Conservation (phyloP, 2,797 vertebrate species). For the Acrocephalus scirpaceus region DNA sequence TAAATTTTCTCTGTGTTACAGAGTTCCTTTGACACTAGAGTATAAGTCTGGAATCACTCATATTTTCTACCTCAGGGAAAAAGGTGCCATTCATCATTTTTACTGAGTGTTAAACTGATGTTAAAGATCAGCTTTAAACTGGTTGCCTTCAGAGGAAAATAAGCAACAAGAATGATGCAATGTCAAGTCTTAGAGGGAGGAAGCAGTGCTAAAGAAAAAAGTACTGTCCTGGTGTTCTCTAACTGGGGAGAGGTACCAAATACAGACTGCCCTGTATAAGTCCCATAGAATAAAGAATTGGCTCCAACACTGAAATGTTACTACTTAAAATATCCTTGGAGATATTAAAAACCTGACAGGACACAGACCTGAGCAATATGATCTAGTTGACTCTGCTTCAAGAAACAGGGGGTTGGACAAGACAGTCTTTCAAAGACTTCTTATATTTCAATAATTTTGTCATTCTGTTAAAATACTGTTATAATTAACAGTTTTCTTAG, state of each 20-base stretch:
- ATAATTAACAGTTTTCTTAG: neutral
- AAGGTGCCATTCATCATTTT: neutral
- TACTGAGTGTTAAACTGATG: neutral
- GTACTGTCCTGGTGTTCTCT: neutral
- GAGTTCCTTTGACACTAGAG: neutral
- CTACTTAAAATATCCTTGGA: neutral
- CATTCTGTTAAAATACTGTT: neutral
- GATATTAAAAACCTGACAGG: neutral
- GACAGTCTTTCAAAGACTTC: neutral
- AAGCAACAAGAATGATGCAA: neutral
- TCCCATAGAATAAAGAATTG: neutral
- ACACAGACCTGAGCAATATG: neutral
- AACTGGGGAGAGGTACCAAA: neutral
- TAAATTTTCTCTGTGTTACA: neutral
- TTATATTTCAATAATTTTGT: neutral
- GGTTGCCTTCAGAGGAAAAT: neutral
- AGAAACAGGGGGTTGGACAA: fast-evolving
- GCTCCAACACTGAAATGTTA: neutral
- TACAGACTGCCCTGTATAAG: neutral
- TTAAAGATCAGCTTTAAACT: neutral
- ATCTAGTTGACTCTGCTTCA: neutral
- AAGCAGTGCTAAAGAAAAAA: neutral
- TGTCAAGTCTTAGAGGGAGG: neutral
- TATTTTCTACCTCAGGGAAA: neutral
- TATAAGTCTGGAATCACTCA: neutral